Base-by-base conservation (phyloP, 1,140 invertebrate species). In the Hycleus phaleratus region DNA sequence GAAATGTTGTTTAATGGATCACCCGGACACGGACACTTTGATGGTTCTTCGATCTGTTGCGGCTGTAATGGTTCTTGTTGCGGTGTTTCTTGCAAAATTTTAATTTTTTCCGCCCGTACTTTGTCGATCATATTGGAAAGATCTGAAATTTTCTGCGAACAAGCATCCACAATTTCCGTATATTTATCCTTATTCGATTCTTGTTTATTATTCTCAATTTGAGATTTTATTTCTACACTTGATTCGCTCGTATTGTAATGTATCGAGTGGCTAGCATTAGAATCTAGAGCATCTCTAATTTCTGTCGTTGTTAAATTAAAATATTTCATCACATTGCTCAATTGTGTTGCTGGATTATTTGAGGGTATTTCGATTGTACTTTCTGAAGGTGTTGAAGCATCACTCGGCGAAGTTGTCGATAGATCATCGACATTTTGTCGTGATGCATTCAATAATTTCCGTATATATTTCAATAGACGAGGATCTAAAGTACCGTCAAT, bases 61-160 rank as follows among this genome's bases (percentile, higher is more conserved):
- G 26, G 42, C 51, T 11, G 26, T 10, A 10, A 51, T 58, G 11
- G 66, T 56, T 44, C 47, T 49, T 56, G 55, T 63, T 18, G 68
- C 54, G 46, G 68, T 65, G 45, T 65, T 44, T 58, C 60, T 40
- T 63, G 52, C 9, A 68, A 26, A 56, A 73, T 70, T 40, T 62
- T 71, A 55, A 45, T 73, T 67, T 80, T 81, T 66, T 80, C 80
- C 67, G 70, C 71, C 43, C 79, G 71, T 1, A 82, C 75, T 72
- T 81, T 74, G 50, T 80, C 74, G 26, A 82, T 73, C 63, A 80
- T 18, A 2, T 18, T 18, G 18, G 18, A 18, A 18, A 18, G 18
- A 18, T 18, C 18, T 18, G 18, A 18, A 18, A 18, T 18, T 18
- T 18, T 18, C 18, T 18, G 77, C 58, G 74, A 74, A 2, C 78